Base-by-base conservation (phyloP, 1,140 invertebrate genomes). In the Parapsyche elsis region DNA sequence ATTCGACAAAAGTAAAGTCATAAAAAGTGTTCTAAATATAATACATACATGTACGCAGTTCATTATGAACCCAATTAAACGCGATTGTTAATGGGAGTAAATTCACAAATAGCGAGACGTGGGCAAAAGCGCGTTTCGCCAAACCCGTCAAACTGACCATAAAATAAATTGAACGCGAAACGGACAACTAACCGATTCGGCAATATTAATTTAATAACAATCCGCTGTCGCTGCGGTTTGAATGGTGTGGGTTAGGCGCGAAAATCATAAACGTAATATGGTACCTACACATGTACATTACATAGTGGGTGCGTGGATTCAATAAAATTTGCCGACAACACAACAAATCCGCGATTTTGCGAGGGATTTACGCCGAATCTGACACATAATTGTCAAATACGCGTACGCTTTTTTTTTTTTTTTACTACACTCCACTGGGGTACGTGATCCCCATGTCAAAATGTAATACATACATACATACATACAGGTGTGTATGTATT, bases 311-410 rank as follows among this genome's bases (percentile, higher is more conserved):
- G 12, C n/a, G 19, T 21, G 21, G 24, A 67, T 67, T 67, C 64
- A 67, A 67, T 67, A 67, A 67, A 67, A 67, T 5, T n/a, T 67
- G 71, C 30, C 70, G 70, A 71, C 71, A 46, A 74, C 16, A 49
- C 71, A 21, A 14, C 71, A 44, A 23, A 74, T 74, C 38, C 14
- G 12, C 38, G 44, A 74, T n/a, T 74, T 74, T 74, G 16, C 57
- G 9, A 9, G 26, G 14, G 71, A 74, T 44, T 74, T 74, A 21
- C 44, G 71, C 38, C 71, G 12, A 23, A 38, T 74, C 26, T 67
- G 71, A 74, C 71, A 74, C 71, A 74, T 74, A 74, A 74, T 74
- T 74, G 71, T 74, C 71, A 74, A 74, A 74, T 24, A 38, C 70
- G 70, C 70, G 64, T 67, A 38, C 30, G 30, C 1, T 1, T 4